A percentile compares a stretch with the other conserved stretches of the same genome.
Conservation (phyloP, 2,797 vertebrate genomes). For the Tenualosa ilisha region DNA sequence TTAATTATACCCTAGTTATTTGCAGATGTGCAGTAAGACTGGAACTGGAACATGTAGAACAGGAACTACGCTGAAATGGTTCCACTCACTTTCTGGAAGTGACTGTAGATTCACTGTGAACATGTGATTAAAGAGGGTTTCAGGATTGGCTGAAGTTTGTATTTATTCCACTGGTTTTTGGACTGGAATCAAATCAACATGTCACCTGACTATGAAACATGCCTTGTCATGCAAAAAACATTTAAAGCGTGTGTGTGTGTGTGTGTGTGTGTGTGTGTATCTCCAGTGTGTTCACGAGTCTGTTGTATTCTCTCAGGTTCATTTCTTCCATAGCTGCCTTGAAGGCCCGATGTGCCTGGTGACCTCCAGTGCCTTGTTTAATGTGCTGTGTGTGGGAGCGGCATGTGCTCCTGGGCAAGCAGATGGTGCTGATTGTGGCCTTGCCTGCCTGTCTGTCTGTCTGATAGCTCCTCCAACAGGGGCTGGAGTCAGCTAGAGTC, state of each 20-base stretch:
- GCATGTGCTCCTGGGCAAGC: background rate
- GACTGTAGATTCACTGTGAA: too few species aligned
- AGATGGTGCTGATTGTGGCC: background rate
- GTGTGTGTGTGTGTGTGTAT: background rate
- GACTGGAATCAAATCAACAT: too few species aligned
- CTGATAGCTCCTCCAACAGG: background rate
- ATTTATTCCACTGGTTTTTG: too few species aligned
- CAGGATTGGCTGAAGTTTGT: too few species aligned
- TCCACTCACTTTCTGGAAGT: too few species aligned
- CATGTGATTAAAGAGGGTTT: too few species aligned
- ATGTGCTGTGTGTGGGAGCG: background rate
- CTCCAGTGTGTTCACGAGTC: background rate
- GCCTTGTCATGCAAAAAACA: too few species aligned
- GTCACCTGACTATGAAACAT: too few species aligned
- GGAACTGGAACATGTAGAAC: too few species aligned
- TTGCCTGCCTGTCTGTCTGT: background rate
- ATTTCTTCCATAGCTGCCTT: constrained; percentile 6
- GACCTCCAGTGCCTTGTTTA: background rate
- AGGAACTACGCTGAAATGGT: too few species aligned
- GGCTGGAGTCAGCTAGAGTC: background rate
- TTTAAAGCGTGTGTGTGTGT: background rate
- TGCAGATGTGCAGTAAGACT: too few species aligned
- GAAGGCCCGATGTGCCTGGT: background rate
- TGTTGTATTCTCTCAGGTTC: background rate
- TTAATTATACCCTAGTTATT: too few species aligned